Evolutionary conservation across 2,888 invertebrate species (phyloP).

Genomic region (Lasioglossum zephyrum): DNA sequence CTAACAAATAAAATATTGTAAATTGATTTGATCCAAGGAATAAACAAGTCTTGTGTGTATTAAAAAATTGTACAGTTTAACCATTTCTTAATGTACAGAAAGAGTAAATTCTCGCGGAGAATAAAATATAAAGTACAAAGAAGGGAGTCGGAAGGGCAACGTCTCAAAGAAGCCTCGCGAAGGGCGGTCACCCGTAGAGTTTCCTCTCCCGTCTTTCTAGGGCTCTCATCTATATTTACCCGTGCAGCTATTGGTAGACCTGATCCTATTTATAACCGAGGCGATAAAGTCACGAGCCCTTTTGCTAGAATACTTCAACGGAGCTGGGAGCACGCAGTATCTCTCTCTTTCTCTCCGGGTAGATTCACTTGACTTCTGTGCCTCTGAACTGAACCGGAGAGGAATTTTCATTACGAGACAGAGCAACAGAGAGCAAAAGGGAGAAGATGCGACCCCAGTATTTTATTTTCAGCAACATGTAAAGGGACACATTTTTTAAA

Average conservation of each 20-base stretch:
- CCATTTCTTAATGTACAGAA: background rate
- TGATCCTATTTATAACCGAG: constrained; percentile 13
- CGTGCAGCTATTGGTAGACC: background rate
- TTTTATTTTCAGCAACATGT: background rate
- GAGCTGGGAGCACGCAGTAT: background rate
- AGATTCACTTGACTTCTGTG: constrained; percentile 7
- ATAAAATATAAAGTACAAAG: background rate
- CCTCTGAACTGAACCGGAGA: background rate
- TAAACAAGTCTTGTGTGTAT: background rate
- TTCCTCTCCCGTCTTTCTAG: background rate
- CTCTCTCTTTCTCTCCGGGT: background rate
- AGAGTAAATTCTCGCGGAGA: background rate
- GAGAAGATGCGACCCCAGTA: background rate
- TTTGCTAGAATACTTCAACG: background rate
- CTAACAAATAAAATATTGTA: background rate
- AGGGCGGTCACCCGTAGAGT: constrained; percentile 27
- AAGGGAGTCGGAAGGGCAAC: background rate
- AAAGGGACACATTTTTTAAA: background rate
- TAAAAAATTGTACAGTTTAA: background rate
- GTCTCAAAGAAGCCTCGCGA: constrained; percentile 21
- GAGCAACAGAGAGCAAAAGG: background rate
- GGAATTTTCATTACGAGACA: constrained; percentile 20
- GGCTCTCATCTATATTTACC: background rate
- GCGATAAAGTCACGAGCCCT: background rate
- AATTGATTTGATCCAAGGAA: background rate